Conservation (phyloP, 2,888 invertebrate genomes). For the Drosophila acutilabella region DNA sequence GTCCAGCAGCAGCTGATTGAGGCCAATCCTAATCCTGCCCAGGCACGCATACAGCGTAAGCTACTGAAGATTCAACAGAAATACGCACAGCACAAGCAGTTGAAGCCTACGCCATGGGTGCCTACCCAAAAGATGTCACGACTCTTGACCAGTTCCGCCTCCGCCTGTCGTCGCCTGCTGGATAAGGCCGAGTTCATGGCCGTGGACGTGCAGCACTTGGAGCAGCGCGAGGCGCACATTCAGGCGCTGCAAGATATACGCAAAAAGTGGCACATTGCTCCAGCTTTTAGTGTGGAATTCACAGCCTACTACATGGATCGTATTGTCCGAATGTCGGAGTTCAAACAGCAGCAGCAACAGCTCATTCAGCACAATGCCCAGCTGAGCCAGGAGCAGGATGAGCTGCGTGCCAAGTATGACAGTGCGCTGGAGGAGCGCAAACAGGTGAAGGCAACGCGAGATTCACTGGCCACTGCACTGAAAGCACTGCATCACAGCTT, state of each 20-base stretch:
- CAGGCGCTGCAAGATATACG: slow-evolving; percentile 93
- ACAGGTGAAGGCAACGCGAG: slow-evolving; percentile 88
- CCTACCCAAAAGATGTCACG: slow-evolving; percentile 98
- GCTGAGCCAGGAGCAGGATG: slow-evolving; percentile 91
- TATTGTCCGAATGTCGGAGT: slow-evolving; percentile 91
- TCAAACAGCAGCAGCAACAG: slow-evolving; percentile 91
- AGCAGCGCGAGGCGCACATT: slow-evolving; percentile 93
- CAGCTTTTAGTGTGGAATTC: slow-evolving; percentile 97
- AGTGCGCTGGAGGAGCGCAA: slow-evolving; percentile 89
- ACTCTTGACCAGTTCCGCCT: slow-evolving; percentile 94
- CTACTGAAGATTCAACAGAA: slow-evolving; percentile 94
- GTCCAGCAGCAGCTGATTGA: slow-evolving; percentile 54
- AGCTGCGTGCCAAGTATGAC: slow-evolving; percentile 91
- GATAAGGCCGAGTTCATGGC: slow-evolving; percentile 96
- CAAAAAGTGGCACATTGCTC: slow-evolving; percentile 97
- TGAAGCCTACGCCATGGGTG: slow-evolving; percentile 94
- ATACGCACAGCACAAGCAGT: slow-evolving; percentile 90
- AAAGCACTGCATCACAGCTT: slow-evolving; percentile 46
- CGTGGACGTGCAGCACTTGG: slow-evolving; percentile 92
- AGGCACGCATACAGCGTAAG: slow-evolving; percentile 91
- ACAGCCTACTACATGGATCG: slow-evolving; percentile 97
- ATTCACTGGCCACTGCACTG: slow-evolving; percentile 37
- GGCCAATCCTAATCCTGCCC: slow-evolving; percentile 87
- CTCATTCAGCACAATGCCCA: slow-evolving; percentile 90
- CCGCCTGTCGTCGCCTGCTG: slow-evolving; percentile 92